Evolutionary conservation across 2,797 vertebrate genomes (phyloP), one percentile per base, ranked within the genome.

Genomic region (Gymnodraco acuticeps): DNA sequence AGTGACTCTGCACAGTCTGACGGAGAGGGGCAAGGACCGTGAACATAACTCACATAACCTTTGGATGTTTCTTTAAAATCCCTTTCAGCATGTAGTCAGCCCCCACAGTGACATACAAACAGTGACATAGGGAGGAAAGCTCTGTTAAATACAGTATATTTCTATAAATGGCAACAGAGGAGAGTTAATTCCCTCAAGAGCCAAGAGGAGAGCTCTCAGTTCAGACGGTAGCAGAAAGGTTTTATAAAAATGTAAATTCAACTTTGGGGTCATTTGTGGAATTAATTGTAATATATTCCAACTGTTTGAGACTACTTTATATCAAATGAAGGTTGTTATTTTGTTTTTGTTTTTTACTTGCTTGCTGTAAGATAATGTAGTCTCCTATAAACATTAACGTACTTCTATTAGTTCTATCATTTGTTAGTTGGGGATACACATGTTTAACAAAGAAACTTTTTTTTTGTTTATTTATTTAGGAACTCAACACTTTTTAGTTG

Each of bases 41-140:
- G 56, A 77, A 52, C n/a, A 41, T 63, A 85, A 77, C 53, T 89
- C 80, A 68, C n/a, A 55, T 62, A 79, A 87, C 67, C 74, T 81
- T 80, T 89, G 48, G 61, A 67, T 71, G 46, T 64, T 68, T 75
- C 82, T 50, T 61, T 75, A 12, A 86, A 83, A 80, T 56, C 19
- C n/a, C 52, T 70, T 72, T 71, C 16, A 80, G 72, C 42, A 23
- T 71, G 56, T 20, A 38, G 46, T 70, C 41, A 20, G 14, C 17
- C 51, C n/a, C 46, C 42, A 76, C 38, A 64, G 55, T 45, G 33
- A 71, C 47, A 69, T 50, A 70, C 59, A 47, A 52, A 23, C 54
- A 27, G 54, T 31, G 63, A 41, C 12, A 51, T 0, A 38, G 0
- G 60, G 17, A 52, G 16, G 11, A 55, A 54, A 63, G 23, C 15